Conservation (phyloP, 2,797 vertebrate genomes). For the Stomatorhinus walkeri region DNA sequence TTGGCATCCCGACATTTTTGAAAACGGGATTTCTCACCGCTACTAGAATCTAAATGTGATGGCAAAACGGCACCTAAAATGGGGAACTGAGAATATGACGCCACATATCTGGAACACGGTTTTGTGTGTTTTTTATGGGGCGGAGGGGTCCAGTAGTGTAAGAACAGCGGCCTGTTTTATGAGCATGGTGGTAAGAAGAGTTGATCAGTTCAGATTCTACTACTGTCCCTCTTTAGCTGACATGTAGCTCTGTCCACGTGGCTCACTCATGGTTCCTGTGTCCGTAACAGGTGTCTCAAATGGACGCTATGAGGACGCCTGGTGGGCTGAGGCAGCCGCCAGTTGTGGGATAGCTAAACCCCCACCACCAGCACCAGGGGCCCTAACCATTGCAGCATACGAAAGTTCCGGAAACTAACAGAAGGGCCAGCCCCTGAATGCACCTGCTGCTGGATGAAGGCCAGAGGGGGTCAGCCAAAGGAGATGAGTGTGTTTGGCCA, state of each 20-base stretch:
- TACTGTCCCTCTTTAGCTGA: neutral
- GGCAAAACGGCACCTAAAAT: too few relatives aligned
- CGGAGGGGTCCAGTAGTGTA: neutral
- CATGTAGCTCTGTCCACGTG: neutral
- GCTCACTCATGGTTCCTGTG: neutral
- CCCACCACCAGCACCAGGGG: neutral
- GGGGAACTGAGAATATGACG: too few relatives aligned
- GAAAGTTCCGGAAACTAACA: neutral
- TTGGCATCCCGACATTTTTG: neutral
- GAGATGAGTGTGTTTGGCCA: neutral
- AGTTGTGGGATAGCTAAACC: neutral
- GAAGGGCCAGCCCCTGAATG: neutral
- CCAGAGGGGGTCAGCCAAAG: neutral
- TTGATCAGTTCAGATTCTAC: neutral
- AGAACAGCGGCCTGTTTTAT: neutral
- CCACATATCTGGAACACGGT: too few relatives aligned
- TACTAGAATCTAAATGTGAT: too few relatives aligned
- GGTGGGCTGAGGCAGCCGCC: too few relatives aligned
- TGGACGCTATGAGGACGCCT: constrained; percentile 37
- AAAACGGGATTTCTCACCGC: neutral
- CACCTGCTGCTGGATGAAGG: neutral
- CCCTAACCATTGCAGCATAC: neutral
- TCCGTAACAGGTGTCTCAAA: constrained; percentile 38
- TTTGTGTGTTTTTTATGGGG: too few relatives aligned
- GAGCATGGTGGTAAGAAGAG: neutral